These are phyloP conservation scores for Ferdinandea cuprea DNA, from an alignment of 2,888 invertebrate genomes.

Conservation along the genomic window DNA sequence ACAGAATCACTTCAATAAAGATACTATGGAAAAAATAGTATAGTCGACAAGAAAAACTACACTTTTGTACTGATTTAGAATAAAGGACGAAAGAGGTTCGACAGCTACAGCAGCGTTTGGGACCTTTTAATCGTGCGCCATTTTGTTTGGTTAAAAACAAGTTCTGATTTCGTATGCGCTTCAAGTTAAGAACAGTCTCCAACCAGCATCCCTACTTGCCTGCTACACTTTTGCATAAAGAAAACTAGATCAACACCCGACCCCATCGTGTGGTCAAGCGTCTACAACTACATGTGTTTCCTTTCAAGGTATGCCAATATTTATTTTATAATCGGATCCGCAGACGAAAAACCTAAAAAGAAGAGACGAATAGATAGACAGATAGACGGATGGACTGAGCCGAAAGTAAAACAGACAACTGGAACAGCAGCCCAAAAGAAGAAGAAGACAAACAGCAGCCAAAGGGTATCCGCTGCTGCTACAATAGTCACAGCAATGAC, in stretches of 20 bases:
- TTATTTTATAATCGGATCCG: conserved; percentile 27
- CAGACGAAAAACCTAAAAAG: conserved; percentile 30
- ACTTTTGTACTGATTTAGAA: neutral
- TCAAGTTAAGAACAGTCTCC: too few relatives aligned
- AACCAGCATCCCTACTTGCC: neutral
- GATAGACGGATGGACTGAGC: conserved; percentile 61
- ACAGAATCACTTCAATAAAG: conserved; percentile 44
- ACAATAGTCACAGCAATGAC: neutral
- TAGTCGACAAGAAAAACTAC: conserved; percentile 7
- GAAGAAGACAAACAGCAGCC: conserved; percentile 42
- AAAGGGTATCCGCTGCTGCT: conserved; percentile 11
- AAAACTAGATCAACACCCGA: conserved; percentile 37
- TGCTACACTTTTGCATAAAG: conserved; percentile 4
- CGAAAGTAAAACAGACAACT: conserved; percentile 62
- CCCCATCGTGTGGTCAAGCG: neutral
- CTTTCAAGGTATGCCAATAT: conserved; percentile 33
- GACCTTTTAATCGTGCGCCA: too few relatives aligned
- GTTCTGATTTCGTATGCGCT: too few relatives aligned
- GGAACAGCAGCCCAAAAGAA: conserved; percentile 16
- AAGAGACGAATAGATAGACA: conserved; percentile 60
- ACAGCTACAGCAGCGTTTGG: too few relatives aligned
- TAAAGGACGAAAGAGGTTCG: too few relatives aligned
- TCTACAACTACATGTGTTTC: conserved; percentile 30
- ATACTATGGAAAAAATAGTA: neutral
- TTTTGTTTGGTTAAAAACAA: too few relatives aligned